A percentile compares a stretch with the other conserved stretches of the same genome.
Evolutionary conservation across 2,888 invertebrate species (phyloP).

Genomic region (Oscheius sp.): DNA sequence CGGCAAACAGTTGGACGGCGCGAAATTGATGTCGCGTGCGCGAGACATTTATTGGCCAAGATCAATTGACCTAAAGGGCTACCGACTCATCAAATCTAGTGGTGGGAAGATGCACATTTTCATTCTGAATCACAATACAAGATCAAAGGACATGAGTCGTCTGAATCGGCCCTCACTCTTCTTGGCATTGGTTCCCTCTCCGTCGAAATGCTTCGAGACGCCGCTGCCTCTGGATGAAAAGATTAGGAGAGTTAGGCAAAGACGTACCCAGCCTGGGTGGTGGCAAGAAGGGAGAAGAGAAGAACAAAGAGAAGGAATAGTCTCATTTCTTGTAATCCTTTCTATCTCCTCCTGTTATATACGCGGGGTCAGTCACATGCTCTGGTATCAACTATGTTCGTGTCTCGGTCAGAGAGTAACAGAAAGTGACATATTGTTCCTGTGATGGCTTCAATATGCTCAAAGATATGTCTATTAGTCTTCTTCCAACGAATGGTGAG

Average conservation of each 20-base stretch:
- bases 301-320: constrained; percentile 2
- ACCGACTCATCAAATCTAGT: no score
- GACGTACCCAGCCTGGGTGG: neutral
- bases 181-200: neutral
- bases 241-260: neutral
- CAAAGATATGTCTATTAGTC: no score
- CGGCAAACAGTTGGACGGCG: constrained; percentile 34
- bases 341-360: neutral
- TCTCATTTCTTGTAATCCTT: neutral
- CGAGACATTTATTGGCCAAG: no score
- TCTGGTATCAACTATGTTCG: no score
- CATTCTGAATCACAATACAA: neutral
- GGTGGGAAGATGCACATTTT: neutral
- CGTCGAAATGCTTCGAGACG: constrained; percentile 20
- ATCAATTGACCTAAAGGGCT: no score
- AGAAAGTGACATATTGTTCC: no score
- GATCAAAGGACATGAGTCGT: neutral
- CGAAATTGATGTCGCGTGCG: constrained; percentile 8
- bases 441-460: no score
- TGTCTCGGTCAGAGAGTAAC: no score
- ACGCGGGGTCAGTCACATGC: neutral
- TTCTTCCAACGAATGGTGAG: no score
- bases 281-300: constrained; percentile 13
- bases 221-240: constrained; percentile 9
- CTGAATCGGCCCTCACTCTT: constrained; percentile 3